Evolutionary conservation across 1,140 invertebrate genomes (phyloP).

Genomic region (Copidosoma floridanum): DNA sequence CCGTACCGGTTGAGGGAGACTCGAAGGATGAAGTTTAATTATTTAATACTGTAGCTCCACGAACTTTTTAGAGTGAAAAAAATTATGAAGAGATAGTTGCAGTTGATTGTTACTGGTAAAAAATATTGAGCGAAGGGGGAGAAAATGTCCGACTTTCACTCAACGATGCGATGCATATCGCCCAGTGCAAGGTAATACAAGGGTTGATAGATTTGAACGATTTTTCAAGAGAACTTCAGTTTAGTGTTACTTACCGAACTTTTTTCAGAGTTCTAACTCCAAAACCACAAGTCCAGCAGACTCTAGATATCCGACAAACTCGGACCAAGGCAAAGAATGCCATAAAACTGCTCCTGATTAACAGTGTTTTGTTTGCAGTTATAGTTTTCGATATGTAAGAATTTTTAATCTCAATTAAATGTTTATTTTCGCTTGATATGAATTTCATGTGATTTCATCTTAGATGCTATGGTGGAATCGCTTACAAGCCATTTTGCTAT

Average conservation of each 20-base stretch:
- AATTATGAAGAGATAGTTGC: too few relatives aligned
- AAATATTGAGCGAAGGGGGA: too few relatives aligned
- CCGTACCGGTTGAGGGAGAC: too few relatives aligned
- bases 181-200: slow-evolving; percentile 47
- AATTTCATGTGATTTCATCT: slow-evolving; percentile 6
- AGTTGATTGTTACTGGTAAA: too few relatives aligned
- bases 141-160: slow-evolving; percentile 44
- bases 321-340: slow-evolving; percentile 42
- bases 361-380: slow-evolving; percentile 38
- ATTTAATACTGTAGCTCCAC: background rate
- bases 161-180: slow-evolving; percentile 45
- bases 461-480: slow-evolving; percentile 41
- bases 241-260: too few relatives aligned
- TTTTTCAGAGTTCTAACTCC: slow-evolving; percentile 43
- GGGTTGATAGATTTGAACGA: background rate
- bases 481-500: slow-evolving; percentile 45
- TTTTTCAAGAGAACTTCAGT: background rate
- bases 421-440: background rate
- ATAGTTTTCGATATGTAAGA: slow-evolving; percentile 45
- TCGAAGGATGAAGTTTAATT: background rate
- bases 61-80: background rate
- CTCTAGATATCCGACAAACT: slow-evolving; percentile 37
- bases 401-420: background rate
- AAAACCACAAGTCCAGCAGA: slow-evolving; percentile 47
- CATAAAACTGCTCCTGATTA: slow-evolving; percentile 47